A percentile compares a stretch with the other conserved stretches of the same genome.
These are phyloP conservation scores for Dasysyrphus albostriatus DNA, from an alignment of 2,888 invertebrate genomes.

Conservation along the genomic window DNA sequence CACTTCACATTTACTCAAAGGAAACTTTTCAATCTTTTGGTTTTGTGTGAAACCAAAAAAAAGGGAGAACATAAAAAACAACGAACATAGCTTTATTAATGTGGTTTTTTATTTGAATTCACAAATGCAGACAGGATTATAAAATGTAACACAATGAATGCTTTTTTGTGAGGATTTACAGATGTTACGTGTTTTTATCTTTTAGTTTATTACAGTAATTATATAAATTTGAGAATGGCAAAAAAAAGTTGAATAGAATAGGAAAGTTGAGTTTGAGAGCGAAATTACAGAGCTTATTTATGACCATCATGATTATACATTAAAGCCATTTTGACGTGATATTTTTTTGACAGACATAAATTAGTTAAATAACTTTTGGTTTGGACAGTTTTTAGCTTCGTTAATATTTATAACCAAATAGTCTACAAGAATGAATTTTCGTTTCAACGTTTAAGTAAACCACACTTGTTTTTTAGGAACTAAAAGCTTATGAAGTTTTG, in stretches of 20 bases:
- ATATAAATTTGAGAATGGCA: conserved; percentile 4
- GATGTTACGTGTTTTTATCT: conserved; percentile 44
- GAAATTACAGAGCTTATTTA: neutral
- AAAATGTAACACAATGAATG: conserved; percentile 53
- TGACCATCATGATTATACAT: neutral
- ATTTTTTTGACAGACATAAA: neutral
- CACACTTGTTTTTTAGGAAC: too few relatives aligned
- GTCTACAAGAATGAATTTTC: too few relatives aligned
- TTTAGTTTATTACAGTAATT: conserved; percentile 8
- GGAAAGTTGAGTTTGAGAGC: neutral
- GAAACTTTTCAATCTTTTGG: conserved; percentile 1
- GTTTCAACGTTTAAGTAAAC: too few relatives aligned
- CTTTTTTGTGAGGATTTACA: conserved; percentile 39
- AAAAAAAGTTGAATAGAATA: conserved; percentile 2
- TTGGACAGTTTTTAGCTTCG: neutral
- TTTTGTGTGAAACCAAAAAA: neutral
- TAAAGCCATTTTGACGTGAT: neutral
- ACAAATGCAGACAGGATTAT: conserved; percentile 27
- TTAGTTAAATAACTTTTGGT: neutral
- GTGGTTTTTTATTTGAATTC: conserved; percentile 28
- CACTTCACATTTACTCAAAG: neutral
- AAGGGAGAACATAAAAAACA: neutral
- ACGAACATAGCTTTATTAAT: conserved; percentile 32
- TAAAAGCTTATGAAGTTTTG: too few relatives aligned
- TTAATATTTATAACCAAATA: too few relatives aligned